Evolutionary conservation across 2,113 vertebrate species (phyloP).

Genomic region (Rhizomys pruinosus): DNA sequence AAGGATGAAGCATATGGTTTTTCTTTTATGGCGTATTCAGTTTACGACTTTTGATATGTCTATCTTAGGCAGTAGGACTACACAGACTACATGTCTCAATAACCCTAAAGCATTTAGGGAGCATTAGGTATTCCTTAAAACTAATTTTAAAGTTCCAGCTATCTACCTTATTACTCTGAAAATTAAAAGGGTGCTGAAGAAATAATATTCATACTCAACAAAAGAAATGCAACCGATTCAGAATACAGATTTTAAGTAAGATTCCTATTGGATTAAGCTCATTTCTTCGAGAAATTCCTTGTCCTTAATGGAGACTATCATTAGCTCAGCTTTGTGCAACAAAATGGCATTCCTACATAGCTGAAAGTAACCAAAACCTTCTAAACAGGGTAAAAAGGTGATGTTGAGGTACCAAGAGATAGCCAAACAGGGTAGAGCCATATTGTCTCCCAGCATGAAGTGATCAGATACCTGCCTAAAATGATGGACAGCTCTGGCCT

Average conservation of each 20-base stretch:
- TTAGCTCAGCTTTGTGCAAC: conserved; percentile 53
- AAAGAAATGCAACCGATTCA: conserved; percentile 2
- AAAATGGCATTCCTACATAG: conserved; percentile 43
- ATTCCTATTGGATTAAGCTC: conserved; percentile 5
- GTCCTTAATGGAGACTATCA: conserved; percentile 29
- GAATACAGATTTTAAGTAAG: not conserved
- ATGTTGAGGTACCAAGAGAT: conserved; percentile 82
- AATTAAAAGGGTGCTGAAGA: not conserved
- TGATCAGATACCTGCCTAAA: conserved; percentile 89
- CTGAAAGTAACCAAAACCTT: conserved; percentile 74
- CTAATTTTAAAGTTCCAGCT: not conserved
- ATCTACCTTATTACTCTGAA: conserved; percentile 14
- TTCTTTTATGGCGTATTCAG: conserved; percentile 73
- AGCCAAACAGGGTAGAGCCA: conserved; percentile 86
- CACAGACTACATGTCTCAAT: not conserved
- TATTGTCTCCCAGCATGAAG: conserved; percentile 90
- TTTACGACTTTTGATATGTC: conserved; percentile 70
- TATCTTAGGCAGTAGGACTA: not conserved
- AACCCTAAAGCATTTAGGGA: not conserved
- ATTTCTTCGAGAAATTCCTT: conserved; percentile 40
- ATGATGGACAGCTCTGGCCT: conserved; percentile 92
- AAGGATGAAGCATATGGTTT: conserved; percentile 77
- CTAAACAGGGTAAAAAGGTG: conserved; percentile 80
- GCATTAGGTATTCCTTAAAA: conserved; percentile 1
- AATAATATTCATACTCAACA: conserved; percentile 21